Evolutionary conservation across 2,797 vertebrate species (phyloP), one percentile per base, ranked within the genome.

Genomic region (Acanthis flammea): DNA sequence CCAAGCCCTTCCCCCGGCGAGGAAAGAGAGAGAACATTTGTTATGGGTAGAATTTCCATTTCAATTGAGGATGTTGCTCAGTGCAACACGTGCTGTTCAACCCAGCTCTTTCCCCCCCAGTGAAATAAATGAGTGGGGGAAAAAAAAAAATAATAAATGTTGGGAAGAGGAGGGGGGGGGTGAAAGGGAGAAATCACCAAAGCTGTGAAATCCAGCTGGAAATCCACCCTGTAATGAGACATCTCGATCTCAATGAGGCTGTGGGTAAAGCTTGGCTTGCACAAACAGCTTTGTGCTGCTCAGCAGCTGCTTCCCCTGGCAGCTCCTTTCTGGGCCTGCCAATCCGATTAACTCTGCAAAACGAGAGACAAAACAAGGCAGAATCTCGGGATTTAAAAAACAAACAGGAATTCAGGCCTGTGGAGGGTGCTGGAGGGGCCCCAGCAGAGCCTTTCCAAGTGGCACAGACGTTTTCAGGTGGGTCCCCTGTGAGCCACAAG

Each of bases 31-130:
- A 75, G 50, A 23, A 41, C 51, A 61, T 95, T 91, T 90, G 91
- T 91, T 95, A 79, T 37, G 61, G 94, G 62, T 13, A 65, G 87
- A 82, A 96, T 96, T 97, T 90, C 93, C 93, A 94, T 96, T 95
- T 94, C 94, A 95, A 95, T 95, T 51, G 94, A 89, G 84, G 79
- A 71, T 73, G 92, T 25, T 90, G 53, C 93, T 86, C 76, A n/a
- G 82, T 12, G 74, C 90, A 88, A 93, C 93, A 86, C 31, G 31
- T 35, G 35, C 10, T 90, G 71, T 65, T 92, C 77, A 66, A 91
- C 1, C 47, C 74, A 86, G 58, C 55, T 68, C 77, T 42, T 53
- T 48, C 13, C 79, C 47, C 48, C 51, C 72, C 48, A 74, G 70
- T 6, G 33, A 95, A 78, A 94, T 72, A 71, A 16, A 17, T 2